These are phyloP conservation scores for Pangasius krempfi DNA, from an alignment of 2,797 vertebrate genomes.

Conservation along the genomic window DNA sequence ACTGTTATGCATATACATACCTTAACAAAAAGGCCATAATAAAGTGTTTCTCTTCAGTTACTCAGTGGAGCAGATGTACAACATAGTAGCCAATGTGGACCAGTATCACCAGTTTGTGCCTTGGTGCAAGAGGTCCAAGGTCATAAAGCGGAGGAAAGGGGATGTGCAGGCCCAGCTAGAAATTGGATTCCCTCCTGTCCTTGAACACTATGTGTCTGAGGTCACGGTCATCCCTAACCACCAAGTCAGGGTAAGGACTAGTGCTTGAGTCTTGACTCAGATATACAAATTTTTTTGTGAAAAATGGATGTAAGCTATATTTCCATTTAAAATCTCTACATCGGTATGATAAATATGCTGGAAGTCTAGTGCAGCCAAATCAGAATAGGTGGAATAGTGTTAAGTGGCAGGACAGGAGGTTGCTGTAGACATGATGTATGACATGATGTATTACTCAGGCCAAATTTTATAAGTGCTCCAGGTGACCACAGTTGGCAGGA, in stretches of 20 bases:
- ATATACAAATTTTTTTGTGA: neutral
- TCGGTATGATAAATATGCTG: neutral
- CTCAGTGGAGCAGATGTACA: conserved; percentile 77
- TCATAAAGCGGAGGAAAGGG: conserved; percentile 59
- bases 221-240: conserved; percentile 75
- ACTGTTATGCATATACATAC: neutral
- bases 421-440: neutral
- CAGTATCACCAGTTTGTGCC: conserved; percentile 82
- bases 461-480: too few species aligned
- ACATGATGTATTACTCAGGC: too few species aligned
- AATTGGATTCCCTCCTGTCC: conserved; percentile 79
- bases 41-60: conserved; percentile 65
- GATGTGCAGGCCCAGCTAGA: conserved; percentile 69
- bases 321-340: neutral
- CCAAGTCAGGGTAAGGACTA: conserved; percentile 78
- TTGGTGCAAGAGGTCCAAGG: conserved; percentile 80
- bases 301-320: neutral
- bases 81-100: conserved; percentile 74
- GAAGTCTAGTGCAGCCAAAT: neutral
- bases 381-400: neutral
- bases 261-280: conserved; percentile 19
- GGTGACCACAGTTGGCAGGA: too few species aligned
- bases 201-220: conserved; percentile 78
- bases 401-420: neutral
- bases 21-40: neutral